Evolutionary conservation across 2,888 invertebrate species (phyloP).

Genomic region (Sarcophaga variegata): DNA sequence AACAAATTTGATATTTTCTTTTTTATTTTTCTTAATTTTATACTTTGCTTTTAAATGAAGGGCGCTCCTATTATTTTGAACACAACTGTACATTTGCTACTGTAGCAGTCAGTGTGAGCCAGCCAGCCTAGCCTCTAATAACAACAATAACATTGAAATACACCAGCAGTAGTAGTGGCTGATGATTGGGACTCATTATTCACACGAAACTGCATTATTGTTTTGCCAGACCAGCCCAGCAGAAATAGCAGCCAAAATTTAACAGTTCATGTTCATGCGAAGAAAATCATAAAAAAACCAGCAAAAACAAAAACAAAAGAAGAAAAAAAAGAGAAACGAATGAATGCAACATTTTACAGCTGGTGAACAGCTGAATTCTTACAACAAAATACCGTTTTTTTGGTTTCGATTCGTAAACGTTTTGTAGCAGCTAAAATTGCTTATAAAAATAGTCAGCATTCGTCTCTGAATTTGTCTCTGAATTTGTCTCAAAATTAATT

Average conservation of each 20-base stretch:
- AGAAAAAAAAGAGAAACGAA: not conserved
- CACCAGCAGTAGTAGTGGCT: too few species aligned
- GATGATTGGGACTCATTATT: not conserved
- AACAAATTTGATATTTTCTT: too few species aligned
- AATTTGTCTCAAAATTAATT: too few species aligned
- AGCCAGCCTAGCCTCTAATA: too few species aligned
- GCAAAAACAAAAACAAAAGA: not conserved
- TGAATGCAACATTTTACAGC: not conserved
- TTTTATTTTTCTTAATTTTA: too few species aligned
- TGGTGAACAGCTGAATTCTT: constrained; percentile 39
- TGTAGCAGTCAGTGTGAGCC: too few species aligned
- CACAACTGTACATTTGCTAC: not conserved
- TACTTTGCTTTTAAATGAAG: too few species aligned
- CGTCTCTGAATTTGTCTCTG: too few species aligned
- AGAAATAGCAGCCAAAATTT: not conserved
- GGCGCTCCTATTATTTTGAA: too few species aligned
- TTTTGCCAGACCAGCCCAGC: not conserved
- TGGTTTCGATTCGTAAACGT: not conserved
- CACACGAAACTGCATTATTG: not conserved
- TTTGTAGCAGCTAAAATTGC: too few species aligned
- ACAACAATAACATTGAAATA: too few species aligned
- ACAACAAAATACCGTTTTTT: not conserved
- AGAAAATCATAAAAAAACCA: not conserved
- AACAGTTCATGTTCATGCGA: not conserved
- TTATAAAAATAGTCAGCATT: too few species aligned